A percentile compares a stretch with the other conserved stretches of the same genome.
phyloP scores from a whole-genome alignment of 1,140 invertebrate species.

The Brachionus calyciflorus region DNA sequence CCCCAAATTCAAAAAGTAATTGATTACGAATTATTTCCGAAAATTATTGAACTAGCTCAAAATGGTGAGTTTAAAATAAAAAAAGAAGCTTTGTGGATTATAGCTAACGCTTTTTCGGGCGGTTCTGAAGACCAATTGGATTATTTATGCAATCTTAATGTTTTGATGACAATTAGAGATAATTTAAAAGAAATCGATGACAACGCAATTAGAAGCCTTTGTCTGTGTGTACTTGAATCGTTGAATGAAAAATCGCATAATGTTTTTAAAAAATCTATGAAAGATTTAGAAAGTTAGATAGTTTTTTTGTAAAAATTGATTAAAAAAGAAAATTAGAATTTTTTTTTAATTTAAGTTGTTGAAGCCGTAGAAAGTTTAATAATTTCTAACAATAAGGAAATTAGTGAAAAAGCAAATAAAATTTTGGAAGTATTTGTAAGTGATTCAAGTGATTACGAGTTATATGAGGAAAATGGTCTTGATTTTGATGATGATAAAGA shows the following conservation, averaged over 20 bases:
- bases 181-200: constrained; percentile 52
- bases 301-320: not conserved
- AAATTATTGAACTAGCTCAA: constrained; percentile 72
- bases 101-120: constrained; percentile 59
- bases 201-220: constrained; percentile 55
- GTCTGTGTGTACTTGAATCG: constrained; percentile 47
- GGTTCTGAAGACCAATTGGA: constrained; percentile 57
- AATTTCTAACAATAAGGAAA: not conserved
- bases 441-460: not conserved
- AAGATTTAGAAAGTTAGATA: not conserved
- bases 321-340: not conserved
- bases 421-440: not conserved
- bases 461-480: not conserved
- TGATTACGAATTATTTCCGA: constrained; percentile 86
- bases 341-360: not conserved
- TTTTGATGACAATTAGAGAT: constrained; percentile 41
- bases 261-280: constrained; percentile 2
- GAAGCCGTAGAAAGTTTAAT: not conserved
- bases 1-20: constrained; percentile 94
- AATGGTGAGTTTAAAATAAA: constrained; percentile 59
- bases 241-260: not conserved
- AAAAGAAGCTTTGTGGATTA: constrained; percentile 60
- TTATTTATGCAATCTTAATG: constrained; percentile 53
- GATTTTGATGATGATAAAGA: constrained; percentile 8
- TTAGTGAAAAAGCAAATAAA: not conserved